Percentiles rank a stretch among this genome's conserved stretches.
These are phyloP conservation scores for Galerucella nymphaeae DNA, from an alignment of 2,888 invertebrate species.

Conservation along the genomic window DNA sequence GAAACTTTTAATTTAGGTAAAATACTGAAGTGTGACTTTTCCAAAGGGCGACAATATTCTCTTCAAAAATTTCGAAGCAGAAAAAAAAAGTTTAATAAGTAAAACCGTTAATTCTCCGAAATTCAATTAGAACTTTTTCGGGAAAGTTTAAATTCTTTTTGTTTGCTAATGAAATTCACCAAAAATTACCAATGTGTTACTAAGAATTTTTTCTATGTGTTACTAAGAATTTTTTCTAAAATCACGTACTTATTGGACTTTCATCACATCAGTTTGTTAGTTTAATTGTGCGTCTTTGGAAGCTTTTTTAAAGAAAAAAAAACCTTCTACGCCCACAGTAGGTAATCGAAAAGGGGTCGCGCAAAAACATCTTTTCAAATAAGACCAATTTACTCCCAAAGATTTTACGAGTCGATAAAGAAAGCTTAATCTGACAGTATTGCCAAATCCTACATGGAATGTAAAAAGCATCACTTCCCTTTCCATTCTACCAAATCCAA, in stretches of 20 bases:
- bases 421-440: neutral
- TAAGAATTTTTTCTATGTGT: neutral
- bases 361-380: conserved; percentile 30
- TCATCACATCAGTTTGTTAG: neutral
- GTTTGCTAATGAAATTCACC: conserved; percentile 22
- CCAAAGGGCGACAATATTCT: conserved; percentile 29
- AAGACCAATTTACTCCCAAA: conserved; percentile 9
- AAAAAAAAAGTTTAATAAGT: conserved; percentile 43
- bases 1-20: conserved; percentile 31
- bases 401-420: neutral
- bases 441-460: neutral
- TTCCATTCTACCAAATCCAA: no score
- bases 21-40: conserved; percentile 31
- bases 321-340: neutral
- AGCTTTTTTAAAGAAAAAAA: neutral
- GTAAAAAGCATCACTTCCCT: no score
- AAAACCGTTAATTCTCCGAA: conserved; percentile 41
- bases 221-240: neutral
- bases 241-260: neutral
- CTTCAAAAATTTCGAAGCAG: conserved; percentile 29
- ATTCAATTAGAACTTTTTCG: conserved; percentile 37
- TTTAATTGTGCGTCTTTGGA: neutral
- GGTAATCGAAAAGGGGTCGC: conserved; percentile 28
- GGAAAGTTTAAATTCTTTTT: conserved; percentile 39
- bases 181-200: neutral